These are phyloP conservation scores for Caenorhabditis parvicauda DNA, from an alignment of 2,888 invertebrate species.

Conservation along the genomic window DNA sequence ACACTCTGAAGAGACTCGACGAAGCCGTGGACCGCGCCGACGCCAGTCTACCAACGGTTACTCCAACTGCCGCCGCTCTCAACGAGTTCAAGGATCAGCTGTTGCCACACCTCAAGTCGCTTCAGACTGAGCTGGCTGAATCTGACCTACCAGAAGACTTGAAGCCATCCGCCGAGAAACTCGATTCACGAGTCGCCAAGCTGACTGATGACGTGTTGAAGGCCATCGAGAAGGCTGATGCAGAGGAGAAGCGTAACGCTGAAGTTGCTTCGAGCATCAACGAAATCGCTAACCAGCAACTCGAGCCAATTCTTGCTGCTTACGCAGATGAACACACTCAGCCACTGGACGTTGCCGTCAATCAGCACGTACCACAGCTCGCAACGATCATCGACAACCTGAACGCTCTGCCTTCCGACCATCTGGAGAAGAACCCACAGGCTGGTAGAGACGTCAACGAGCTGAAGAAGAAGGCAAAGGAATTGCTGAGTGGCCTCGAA, in stretches of 20 bases:
- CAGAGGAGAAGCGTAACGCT: slow-evolving; percentile 19
- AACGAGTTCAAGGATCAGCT: slow-evolving; percentile 23
- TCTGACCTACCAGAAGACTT: slow-evolving; percentile 15
- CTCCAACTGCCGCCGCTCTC: slow-evolving; percentile 14
- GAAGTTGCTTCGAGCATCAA: slow-evolving; percentile 12
- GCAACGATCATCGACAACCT: slow-evolving; percentile 17
- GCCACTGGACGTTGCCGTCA: slow-evolving; percentile 21
- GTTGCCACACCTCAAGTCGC: slow-evolving; percentile 14
- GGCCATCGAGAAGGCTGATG: slow-evolving; percentile 12
- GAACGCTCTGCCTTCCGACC: slow-evolving; percentile 9
- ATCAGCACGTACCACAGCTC: slow-evolving; percentile 15
- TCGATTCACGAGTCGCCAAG: slow-evolving; percentile 18
- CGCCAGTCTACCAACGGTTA: slow-evolving; percentile 9
- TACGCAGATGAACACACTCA: slow-evolving; percentile 17
- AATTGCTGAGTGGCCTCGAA: slow-evolving; percentile 18
- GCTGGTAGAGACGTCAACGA: slow-evolving; percentile 28
- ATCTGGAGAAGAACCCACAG: slow-evolving; percentile 21
- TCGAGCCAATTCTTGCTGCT: slow-evolving; percentile 17
- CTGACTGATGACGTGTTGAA: slow-evolving; percentile 17
- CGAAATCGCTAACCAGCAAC: slow-evolving; percentile 8
- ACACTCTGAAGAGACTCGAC: slow-evolving; percentile 21
- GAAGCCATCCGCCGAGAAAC: slow-evolving; percentile 12
- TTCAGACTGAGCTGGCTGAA: slow-evolving; percentile 17
- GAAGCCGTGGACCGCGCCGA: slow-evolving; percentile 32
- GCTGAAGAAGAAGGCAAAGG: slow-evolving; percentile 25